Base-by-base conservation (phyloP, 1,140 invertebrate species). In the Geopemphigus sp. region DNA sequence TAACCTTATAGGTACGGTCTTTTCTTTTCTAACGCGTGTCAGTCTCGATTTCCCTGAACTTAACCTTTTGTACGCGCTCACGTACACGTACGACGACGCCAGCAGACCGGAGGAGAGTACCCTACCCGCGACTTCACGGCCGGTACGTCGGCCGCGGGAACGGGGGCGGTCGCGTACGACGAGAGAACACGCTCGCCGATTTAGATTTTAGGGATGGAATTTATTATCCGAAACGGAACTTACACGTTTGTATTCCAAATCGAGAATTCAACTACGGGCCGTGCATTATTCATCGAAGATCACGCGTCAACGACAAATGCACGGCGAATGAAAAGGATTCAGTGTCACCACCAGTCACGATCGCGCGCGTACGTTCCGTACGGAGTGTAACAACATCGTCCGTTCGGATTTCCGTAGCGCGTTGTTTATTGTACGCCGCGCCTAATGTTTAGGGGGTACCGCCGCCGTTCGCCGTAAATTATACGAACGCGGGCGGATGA, bases 191-290 rank as follows among this genome's bases (percentile, higher is more conserved):
- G 64, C 14, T 12, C 50, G 50, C 66, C 22, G 66, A 68, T 68
- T 68, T 68, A 47, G 66, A 68, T 68, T 68, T 68, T 68, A 68
- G 66, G 66, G 66, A n/a, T 68, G 66, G 66, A 68, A 68, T 68
- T 50, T 68, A 68, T 68, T 68, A 68, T 68, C 66, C 66, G 66
- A 68, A 68, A 68, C 66, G 66, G 66, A 68, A 68, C 66, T 68
- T 68, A 68, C 66, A 50, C 45, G 66, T 68, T 68, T 68, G 66
- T 68, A 68, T 68, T 68, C 66, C 66, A 68, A 68, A 68, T 68
- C 66, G 66, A 68, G 66, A 68, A 50, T 22, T 68, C 45, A 24
- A 50, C 66, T 50, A 22, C 17, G 8, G 6, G 32, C 32, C 45
- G 50, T 68, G 66, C 24, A 68, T 68, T 68, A 68, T 68, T 68